Percentiles rank a stretch among this genome's conserved stretches.
Conservation (phyloP, 2,888 invertebrate genomes). For the Metopia argyrocephala region DNA sequence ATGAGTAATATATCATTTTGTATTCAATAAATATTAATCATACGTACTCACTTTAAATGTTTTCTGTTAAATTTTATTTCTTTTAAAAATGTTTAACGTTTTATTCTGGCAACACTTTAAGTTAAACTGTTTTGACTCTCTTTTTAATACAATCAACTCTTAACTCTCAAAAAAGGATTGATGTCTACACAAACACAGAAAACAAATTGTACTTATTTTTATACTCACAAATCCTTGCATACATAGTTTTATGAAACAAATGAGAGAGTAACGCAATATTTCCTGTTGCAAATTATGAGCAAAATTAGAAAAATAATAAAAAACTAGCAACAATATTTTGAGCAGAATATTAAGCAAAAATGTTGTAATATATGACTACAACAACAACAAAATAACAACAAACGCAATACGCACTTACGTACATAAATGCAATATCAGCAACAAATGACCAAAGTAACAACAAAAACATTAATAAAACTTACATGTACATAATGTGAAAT, state of each 20-base stretch:
- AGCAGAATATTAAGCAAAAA: background rate
- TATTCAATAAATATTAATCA: too few species aligned
- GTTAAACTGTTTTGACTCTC: background rate
- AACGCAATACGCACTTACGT: background rate
- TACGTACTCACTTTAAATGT: too few species aligned
- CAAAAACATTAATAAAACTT: background rate
- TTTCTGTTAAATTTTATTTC: too few species aligned
- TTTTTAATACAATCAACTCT: background rate
- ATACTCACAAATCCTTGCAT: background rate
- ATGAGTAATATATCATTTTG: too few species aligned
- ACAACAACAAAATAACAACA: too few species aligned
- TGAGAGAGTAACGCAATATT: slow-evolving; percentile 27
- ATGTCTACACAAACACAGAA: slow-evolving; percentile 9
- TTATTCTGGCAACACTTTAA: slow-evolving; percentile 15
- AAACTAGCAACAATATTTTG: background rate
- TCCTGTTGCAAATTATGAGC: slow-evolving; percentile 48
- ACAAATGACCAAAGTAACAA: slow-evolving; percentile 31
- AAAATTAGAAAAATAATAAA: slow-evolving; percentile 20
- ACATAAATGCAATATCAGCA: slow-evolving; percentile 47
- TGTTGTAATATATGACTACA: slow-evolving; percentile 12
- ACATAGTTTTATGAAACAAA: background rate
- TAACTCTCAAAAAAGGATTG: background rate
- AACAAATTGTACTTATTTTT: background rate
- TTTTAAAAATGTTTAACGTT: background rate
- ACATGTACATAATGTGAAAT: background rate